Evolutionary conservation across 2,888 invertebrate species (phyloP), one percentile per base, ranked within the genome.

Genomic region (Crioceris asparagi): DNA sequence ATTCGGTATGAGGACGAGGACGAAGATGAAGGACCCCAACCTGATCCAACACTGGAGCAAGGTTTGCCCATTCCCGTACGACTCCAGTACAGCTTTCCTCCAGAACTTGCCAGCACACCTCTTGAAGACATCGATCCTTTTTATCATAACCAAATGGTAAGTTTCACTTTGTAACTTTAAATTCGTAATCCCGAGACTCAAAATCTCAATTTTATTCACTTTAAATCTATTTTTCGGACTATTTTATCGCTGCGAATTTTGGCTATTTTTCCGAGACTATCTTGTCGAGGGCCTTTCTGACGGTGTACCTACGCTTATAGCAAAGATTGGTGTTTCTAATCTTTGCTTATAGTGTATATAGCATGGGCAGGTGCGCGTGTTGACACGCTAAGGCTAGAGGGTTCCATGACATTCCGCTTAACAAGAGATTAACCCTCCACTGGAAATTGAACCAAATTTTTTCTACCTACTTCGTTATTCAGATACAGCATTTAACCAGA

Each of bases 81-180:
- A 67, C 74, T 92, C 75, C 87, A 91, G 71, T 86, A 87, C 70
- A 79, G 80, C 68, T 93, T 94, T 73, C 90, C 93, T 64, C 75
- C 82, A 64, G 92, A 93, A 74, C 78, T 93, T 70, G 74, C 90
- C 69, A 92, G 92, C 71, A 90, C 87, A 68, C 94, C 96, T 62
- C 83, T 96, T 72, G 94, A 94, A 76, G 96, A 96, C 78, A 86
- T 96, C 72, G 96, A 96, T 71, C 80, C 82, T 66, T 96, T 76
- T 75, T 96, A 96, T 74, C 82, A 83, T 68, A 91, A 91, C 74
- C 81, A 86, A 77, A 84, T 78, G 82, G 94, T 93, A 68, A 75
- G 49, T 14, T 12, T 7, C 5, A 6, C 14, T 16, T 17, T 11
- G 23, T 21, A n/a, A n/a, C n/a, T n/a, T n/a, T n/a, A n/a, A n/a